Evolutionary conservation across 2,797 vertebrate genomes (phyloP).

Genomic region (Nannoperca obscura): DNA sequence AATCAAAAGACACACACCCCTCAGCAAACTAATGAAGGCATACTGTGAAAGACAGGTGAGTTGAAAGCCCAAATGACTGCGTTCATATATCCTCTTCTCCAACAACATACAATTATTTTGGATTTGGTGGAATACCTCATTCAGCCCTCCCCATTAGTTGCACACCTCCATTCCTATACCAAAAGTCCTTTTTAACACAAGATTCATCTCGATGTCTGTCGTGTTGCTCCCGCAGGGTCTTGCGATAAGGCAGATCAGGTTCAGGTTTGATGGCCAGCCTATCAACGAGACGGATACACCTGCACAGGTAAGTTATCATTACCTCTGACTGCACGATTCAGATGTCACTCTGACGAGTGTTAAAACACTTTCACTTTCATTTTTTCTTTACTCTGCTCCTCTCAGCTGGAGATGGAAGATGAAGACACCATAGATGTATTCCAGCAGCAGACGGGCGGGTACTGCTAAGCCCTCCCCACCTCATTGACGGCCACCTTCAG

Average conservation of each 20-base stretch:
- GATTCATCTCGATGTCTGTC: not conserved
- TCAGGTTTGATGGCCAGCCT: slow-evolving; percentile 96
- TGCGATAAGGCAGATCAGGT: slow-evolving; percentile 95
- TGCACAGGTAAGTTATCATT: slow-evolving; percentile 88
- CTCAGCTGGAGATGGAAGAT: slow-evolving; percentile 97
- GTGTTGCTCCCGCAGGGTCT: slow-evolving; percentile 87
- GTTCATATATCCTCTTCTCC: not conserved
- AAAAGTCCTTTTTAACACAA: not conserved
- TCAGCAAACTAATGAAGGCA: slow-evolving; percentile 96
- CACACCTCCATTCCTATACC: not conserved
- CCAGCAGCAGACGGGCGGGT: slow-evolving; percentile 96
- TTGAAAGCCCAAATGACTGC: not conserved
- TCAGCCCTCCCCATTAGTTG: not conserved
- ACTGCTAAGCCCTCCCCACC: slow-evolving; percentile 78
- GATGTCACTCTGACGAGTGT: not conserved
- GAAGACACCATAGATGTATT: slow-evolving; percentile 97
- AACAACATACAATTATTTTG: not conserved
- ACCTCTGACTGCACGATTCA: not conserved
- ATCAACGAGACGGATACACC: slow-evolving; percentile 96
- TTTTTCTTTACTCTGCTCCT: slow-evolving; percentile 9
- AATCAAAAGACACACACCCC: slow-evolving; percentile 94
- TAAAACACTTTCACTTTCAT: not conserved
- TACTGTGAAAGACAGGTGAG: slow-evolving; percentile 95
- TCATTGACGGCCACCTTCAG: slow-evolving; percentile 76
- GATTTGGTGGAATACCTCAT: not conserved